These are phyloP conservation scores for Gobio gobio DNA, from an alignment of 2,113 vertebrate species.

Conservation along the genomic window DNA sequence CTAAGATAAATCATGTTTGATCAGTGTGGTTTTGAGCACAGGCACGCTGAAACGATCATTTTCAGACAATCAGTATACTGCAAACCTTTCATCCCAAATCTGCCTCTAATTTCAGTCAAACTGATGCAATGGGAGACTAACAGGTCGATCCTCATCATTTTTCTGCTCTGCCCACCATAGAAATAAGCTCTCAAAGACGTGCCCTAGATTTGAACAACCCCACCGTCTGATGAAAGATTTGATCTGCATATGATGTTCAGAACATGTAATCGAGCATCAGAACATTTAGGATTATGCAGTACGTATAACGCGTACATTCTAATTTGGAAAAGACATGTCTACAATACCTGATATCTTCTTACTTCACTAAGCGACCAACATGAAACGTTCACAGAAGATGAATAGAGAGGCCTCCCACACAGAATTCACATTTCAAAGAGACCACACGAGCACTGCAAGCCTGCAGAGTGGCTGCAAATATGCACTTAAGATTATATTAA, in stretches of 20 bases:
- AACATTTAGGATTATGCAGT: conserved; percentile 20
- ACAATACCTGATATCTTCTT: conserved; percentile 6
- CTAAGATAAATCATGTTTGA: conserved; percentile 35
- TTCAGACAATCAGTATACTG: conserved; percentile 33
- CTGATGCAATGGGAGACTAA: conserved; percentile 16
- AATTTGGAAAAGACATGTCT: neutral
- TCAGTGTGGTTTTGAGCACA: conserved; percentile 14
- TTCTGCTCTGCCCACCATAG: conserved; percentile 8
- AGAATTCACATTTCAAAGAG: conserved; percentile 30
- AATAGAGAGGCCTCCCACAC: conserved; percentile 17
- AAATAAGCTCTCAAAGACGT: conserved; percentile 32
- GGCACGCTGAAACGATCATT: conserved; percentile 22
- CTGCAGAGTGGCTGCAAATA: neutral
- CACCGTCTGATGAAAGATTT: neutral
- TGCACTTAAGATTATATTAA: neutral
- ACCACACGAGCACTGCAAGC: neutral
- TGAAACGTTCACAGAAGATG: conserved; percentile 5
- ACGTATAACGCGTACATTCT: neutral
- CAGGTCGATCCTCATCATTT: conserved; percentile 32
- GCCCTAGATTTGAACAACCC: conserved; percentile 27
- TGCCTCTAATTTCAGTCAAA: conserved; percentile 36
- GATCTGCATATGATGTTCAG: conserved; percentile 9
- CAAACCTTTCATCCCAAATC: conserved; percentile 28
- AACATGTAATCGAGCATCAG: conserved; percentile 11
- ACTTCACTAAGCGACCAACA: conserved; percentile 1